Base-by-base conservation (phyloP, 2,888 invertebrate species). In the Byasa hedistus region DNA sequence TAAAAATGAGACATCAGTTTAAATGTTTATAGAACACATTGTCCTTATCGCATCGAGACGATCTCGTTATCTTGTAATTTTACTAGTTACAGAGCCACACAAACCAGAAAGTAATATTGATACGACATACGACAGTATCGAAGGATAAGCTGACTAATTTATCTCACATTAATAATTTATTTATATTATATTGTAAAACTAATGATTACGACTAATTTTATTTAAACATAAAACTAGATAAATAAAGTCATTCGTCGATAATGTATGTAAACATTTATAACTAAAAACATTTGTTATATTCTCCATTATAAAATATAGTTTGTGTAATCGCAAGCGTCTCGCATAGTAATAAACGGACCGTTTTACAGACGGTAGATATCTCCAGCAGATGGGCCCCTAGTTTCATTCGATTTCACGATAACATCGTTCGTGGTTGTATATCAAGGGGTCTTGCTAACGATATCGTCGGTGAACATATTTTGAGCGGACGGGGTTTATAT, bases 341-440 rank as follows among this genome's bases (percentile, higher is more conserved):
- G 70, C 67, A 12, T n/a, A 19, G 10, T 52, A 5, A 24, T 64
- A 73, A 73, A n/a, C 2, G 48, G 12, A 4, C 21, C 24, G n/a
- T 24, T 27, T 61, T 61, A 54, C 67, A 57, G 61, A 68, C 69
- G 65, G 64, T 56, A 68, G 67, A 68, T 57, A 68, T 54, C 66
- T 56, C 70, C 74, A 73, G 69, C 76, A 76, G 72, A 76, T 74
- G 73, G 71, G 73, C 69, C 61, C 55, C 64, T 36, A 65, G 72
- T 71, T 73, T 73, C 70, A 75, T 72, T 74, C 74, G 74, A 76
- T 76, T 76, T 70, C 74, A 69, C 69, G 73, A 69, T 75, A 75
- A 75, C 73, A 69, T 72, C 72, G 72, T 76, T 75, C 68, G 72
- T 69, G 71, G 71, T 70, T 69, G 64, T 66, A 66, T 61, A 63